A percentile compares a stretch with the other conserved stretches of the same genome.
Evolutionary conservation across 2,113 vertebrate genomes (phyloP).

Genomic region (Abramis brama): DNA sequence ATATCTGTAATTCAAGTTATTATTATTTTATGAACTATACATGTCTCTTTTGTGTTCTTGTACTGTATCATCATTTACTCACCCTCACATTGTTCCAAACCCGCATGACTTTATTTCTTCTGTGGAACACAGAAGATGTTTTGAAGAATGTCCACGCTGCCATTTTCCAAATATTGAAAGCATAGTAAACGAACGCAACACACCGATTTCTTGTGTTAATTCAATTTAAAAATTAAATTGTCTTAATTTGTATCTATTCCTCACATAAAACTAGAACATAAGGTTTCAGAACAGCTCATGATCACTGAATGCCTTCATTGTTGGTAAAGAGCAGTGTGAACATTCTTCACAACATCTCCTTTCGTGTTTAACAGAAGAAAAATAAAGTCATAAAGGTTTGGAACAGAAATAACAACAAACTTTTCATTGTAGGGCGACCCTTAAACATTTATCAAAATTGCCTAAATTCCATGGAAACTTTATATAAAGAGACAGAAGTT

Average conservation of each 20-base stretch:
- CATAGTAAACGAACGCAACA: not conserved
- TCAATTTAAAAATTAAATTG: not conserved
- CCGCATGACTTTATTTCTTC: not conserved
- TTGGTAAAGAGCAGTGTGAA: too few relatives aligned
- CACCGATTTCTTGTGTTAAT: not conserved
- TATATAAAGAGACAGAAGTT: too few relatives aligned
- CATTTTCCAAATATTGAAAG: not conserved
- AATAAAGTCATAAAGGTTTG: too few relatives aligned
- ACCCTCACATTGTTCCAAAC: not conserved
- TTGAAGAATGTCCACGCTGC: not conserved
- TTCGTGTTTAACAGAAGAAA: too few relatives aligned
- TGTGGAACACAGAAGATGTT: not conserved
- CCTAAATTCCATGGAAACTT: too few relatives aligned
- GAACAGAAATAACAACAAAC: too few relatives aligned
- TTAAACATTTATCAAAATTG: too few relatives aligned
- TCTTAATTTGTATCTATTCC: not conserved
- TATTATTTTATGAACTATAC: not conserved
- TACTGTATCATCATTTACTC: too few relatives aligned
- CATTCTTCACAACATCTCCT: too few relatives aligned
- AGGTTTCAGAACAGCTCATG: not conserved
- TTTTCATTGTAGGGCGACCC: too few relatives aligned
- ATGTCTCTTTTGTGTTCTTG: not conserved
- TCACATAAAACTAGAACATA: not conserved
- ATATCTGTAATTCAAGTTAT: not conserved
- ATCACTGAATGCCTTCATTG: too few relatives aligned